Percentiles rank a stretch among this genome's conserved stretches.
phyloP scores from a whole-genome alignment of 2,797 vertebrate species.

The Hafferia zeledoni region DNA sequence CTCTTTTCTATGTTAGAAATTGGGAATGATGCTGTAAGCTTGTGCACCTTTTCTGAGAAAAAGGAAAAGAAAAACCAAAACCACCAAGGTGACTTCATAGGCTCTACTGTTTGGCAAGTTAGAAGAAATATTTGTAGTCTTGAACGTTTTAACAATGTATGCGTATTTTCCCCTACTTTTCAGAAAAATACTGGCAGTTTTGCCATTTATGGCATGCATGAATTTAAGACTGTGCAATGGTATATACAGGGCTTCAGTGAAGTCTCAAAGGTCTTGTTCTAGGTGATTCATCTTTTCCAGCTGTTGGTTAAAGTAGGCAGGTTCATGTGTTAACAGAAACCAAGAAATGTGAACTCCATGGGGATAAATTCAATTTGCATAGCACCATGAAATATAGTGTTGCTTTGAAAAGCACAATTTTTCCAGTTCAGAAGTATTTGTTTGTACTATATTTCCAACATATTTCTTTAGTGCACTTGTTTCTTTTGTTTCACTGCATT shows the following conservation, averaged over 20 bases:
- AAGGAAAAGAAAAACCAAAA: neutral
- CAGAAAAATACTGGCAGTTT: neutral
- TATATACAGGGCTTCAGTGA: neutral
- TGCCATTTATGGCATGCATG: neutral
- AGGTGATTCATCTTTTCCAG: conserved; percentile 21
- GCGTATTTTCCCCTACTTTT: neutral
- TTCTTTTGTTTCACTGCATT: neutral
- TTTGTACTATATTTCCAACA: neutral
- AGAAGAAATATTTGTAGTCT: neutral
- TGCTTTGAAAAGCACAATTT: neutral
- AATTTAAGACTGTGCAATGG: neutral
- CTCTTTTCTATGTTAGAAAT: neutral
- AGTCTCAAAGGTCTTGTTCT: neutral
- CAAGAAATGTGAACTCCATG: neutral
- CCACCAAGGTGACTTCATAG: neutral
- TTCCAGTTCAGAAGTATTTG: neutral
- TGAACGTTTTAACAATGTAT: neutral
- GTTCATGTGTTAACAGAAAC: neutral
- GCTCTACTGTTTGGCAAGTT: neutral
- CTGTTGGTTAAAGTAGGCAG: neutral
- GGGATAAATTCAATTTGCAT: neutral
- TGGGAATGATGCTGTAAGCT: accelerated
- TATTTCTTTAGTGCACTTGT: neutral
- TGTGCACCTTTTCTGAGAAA: neutral
- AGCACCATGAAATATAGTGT: neutral